phyloP scores from a whole-genome alignment of 2,797 vertebrate genomes.

The Lepilemur septentrionalis region DNA sequence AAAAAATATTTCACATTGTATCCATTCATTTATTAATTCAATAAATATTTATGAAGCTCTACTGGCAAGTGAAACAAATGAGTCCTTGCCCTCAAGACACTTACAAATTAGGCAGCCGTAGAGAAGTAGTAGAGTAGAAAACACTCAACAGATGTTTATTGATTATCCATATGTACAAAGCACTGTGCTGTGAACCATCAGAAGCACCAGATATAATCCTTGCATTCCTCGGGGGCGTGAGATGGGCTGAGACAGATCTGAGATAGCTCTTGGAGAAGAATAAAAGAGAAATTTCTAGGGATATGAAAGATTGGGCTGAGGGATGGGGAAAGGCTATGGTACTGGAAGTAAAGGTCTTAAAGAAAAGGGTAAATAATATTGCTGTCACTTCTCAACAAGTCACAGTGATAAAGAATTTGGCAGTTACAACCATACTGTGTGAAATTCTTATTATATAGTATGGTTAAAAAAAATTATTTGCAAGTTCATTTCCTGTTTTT shows the following conservation, averaged over 20 bases:
- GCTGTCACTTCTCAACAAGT: background rate
- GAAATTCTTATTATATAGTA: background rate
- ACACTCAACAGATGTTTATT: background rate
- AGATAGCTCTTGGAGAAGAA: background rate
- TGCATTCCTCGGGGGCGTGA: background rate
- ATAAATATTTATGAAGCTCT: background rate
- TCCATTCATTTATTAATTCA: constrained; percentile 5
- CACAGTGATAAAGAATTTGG: background rate
- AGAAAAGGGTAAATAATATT: background rate
- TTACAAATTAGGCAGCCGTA: background rate
- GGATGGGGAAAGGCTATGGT: background rate
- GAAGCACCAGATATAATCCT: background rate
- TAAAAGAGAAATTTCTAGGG: background rate
- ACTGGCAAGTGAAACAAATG: background rate
- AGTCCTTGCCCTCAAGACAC: background rate
- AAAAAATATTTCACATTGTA: constrained; percentile 49
- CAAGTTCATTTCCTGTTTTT: background rate
- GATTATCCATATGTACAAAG: background rate
- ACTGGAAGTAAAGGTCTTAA: background rate
- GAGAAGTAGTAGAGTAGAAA: background rate
- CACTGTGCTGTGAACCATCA: background rate
- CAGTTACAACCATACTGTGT: background rate
- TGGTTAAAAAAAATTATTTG: background rate
- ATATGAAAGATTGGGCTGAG: background rate
- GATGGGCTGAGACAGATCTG: background rate